phyloP scores from a whole-genome alignment of 2,797 vertebrate species.

The Eremophila alpestris region DNA sequence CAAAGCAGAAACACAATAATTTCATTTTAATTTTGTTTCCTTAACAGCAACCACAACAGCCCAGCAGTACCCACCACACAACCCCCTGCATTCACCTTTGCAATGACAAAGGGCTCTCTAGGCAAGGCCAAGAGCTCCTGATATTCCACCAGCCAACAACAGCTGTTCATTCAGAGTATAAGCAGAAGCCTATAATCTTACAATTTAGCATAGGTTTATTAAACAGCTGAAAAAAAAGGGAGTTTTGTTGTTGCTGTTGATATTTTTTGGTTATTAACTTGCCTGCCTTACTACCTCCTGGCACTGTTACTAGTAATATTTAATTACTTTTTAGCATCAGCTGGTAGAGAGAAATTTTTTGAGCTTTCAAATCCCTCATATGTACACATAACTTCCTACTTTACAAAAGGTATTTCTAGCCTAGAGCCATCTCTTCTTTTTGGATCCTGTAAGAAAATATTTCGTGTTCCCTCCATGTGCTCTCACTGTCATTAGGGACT shows the following conservation, averaged over 20 bases:
- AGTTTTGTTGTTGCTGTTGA: not conserved
- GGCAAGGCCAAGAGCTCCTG: not conserved
- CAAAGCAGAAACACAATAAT: not conserved
- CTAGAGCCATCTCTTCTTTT: not conserved
- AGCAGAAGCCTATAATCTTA: not conserved
- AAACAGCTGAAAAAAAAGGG: not conserved
- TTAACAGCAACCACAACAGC: not conserved
- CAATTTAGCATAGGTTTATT: not conserved
- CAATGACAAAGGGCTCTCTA: not conserved
- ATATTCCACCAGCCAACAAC: not conserved
- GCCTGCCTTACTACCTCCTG: not conserved
- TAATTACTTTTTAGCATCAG: not conserved
- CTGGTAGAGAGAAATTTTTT: not conserved
- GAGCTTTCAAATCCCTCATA: not conserved
- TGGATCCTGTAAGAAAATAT: not conserved
- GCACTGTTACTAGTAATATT: not conserved
- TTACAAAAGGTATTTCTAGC: not conserved
- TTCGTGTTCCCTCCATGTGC: not conserved
- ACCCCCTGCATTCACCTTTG: not conserved
- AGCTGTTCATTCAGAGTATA: not conserved
- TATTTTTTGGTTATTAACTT: not conserved
- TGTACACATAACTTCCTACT: not conserved
- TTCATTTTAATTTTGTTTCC: not conserved
- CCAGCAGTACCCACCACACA: not conserved
- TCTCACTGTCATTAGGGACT: slow-evolving; percentile 14